Conservation (phyloP, 1,140 invertebrate genomes). For the Marisa cornuarietis region DNA sequence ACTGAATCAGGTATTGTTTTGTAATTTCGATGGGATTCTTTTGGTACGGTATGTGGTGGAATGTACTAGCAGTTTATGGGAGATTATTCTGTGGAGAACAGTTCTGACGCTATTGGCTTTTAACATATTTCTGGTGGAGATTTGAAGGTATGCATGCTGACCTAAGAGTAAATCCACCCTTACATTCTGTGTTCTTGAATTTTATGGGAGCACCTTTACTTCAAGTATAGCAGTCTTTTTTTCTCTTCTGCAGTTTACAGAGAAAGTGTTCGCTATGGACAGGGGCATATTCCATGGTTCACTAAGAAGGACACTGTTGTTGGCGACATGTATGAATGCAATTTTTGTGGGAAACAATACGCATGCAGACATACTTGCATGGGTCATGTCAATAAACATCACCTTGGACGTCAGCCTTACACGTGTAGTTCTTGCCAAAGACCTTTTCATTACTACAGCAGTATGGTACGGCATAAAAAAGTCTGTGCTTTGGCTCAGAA, state of each 20-base stretch:
- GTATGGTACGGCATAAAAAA: constrained; percentile 5
- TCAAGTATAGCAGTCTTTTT: background rate
- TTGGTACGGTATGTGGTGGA: too few relatives aligned
- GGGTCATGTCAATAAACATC: constrained; percentile 18
- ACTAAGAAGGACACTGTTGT: background rate
- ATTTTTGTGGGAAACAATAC: constrained; percentile 14
- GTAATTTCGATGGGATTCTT: too few relatives aligned
- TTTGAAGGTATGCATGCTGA: too few relatives aligned
- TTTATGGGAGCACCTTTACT: background rate
- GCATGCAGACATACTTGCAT: constrained; percentile 12
- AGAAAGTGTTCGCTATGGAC: background rate
- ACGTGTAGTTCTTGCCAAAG: background rate
- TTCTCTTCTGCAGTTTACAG: constrained; percentile 16
- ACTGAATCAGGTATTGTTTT: too few relatives aligned
- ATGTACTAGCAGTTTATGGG: too few relatives aligned
- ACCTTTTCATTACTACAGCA: constrained; percentile 13
- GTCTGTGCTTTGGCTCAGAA: background rate
- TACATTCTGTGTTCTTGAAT: background rate
- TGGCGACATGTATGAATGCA: constrained; percentile 5
- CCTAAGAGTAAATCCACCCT: too few relatives aligned
- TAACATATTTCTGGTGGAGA: too few relatives aligned
- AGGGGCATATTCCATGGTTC: background rate
- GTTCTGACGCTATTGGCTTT: too few relatives aligned
- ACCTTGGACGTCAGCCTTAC: constrained; percentile 6
- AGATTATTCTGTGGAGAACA: too few relatives aligned